Evolutionary conservation across 2,113 vertebrate genomes (phyloP).

Genomic region (Toxotes chatareus): DNA sequence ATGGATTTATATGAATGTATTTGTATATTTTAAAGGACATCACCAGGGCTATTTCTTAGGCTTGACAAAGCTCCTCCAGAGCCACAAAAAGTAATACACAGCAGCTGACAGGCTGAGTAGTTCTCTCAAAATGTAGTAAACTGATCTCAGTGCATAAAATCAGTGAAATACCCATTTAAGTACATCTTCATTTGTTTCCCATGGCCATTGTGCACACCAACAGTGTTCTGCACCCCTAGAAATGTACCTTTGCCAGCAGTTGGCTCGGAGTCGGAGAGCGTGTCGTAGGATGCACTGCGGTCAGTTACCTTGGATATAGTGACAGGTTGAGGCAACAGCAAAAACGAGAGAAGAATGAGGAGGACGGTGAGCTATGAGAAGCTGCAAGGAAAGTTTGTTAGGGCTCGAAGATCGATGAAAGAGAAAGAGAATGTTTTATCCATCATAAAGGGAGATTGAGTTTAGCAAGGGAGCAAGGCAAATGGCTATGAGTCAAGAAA

Average conservation of each 20-base stretch:
- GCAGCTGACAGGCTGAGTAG: too few relatives aligned
- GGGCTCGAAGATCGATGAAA: constrained; percentile 1
- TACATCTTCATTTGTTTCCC: neutral
- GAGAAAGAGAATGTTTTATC: constrained; percentile 15
- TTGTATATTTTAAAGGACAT: neutral
- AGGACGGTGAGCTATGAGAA: neutral
- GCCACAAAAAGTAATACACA: too few relatives aligned
- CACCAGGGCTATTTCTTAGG: too few relatives aligned
- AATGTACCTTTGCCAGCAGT: neutral
- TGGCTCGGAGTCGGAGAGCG: neutral
- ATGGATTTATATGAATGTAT: neutral
- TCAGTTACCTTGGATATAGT: neutral
- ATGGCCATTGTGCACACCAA: neutral
- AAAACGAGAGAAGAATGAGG: constrained; percentile 2
- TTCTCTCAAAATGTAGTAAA: too few relatives aligned
- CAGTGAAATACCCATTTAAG: neutral
- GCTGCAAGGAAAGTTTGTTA: neutral
- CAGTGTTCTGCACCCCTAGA: neutral
- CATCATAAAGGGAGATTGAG: constrained; percentile 12
- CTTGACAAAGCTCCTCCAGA: too few relatives aligned
- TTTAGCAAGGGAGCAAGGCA: constrained; percentile 20
- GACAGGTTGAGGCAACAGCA: neutral
- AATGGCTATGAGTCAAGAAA: constrained; percentile 27
- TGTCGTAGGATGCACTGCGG: neutral
- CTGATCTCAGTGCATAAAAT: neutral